Base-by-base conservation (phyloP, 2,797 vertebrate species). In the Onychomys leucogaster region DNA sequence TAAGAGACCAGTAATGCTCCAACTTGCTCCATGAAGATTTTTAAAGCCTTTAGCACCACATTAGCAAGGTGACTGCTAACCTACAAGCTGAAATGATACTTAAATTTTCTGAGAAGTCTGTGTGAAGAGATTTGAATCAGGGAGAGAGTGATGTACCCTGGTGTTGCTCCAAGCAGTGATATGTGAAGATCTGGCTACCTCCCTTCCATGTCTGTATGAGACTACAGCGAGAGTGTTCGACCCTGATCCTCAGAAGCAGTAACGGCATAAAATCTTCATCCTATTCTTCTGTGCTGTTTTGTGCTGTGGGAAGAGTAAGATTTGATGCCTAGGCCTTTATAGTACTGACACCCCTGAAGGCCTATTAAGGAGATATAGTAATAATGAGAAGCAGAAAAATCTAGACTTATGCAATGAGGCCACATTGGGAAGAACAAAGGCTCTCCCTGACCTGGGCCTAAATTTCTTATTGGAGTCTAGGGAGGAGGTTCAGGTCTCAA, bases 141-240 rank as follows among this genome's bases (percentile, higher is more conserved):
- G 16, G n/a, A 52, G 19, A 71, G 25, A 41, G 14, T 32, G 12
- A 3, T 57, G 3, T 29, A 7, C 11, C 21, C 2, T 55, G 59
- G 12, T n/a, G 10, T 4, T 52, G 34, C 2, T 46, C 14, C 32
- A 19, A 11, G 7, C 7, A 9, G 27, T 0, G 0, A 37, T 16
- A 9, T 46, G 76, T 67, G 57, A 78, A 29, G 9, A 37, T 57
- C 11, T 52, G 55, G 21, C 25, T 25, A 27, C 6, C 25, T 19
- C 29, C 27, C 9, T 41, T 41, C 13, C 21, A 37, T 55, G n/a
- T 6, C 4, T 3, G 25, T 41, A 17, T 55, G 25, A 57, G 14
- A 87, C 14, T 8, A 5, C 8, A 86, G 12, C 43, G 16, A 49
- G 49, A 41, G 4, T 19, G 16, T 73, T 25, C 1, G 9, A 41